These are phyloP conservation scores for Amphipoea lucens DNA, from an alignment of 2,888 invertebrate species.

Conservation along the genomic window DNA sequence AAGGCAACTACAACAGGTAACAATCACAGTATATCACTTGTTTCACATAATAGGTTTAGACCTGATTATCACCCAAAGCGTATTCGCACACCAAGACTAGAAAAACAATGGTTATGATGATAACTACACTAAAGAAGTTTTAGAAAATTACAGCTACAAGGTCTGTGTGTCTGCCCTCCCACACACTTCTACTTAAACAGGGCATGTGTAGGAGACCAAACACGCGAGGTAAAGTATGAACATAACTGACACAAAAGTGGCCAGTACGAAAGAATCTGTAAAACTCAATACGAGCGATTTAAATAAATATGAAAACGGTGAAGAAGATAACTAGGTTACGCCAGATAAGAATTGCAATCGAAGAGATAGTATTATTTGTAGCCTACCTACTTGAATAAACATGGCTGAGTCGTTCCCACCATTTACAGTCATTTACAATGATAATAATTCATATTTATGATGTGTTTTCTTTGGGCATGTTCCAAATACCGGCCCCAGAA, in stretches of 20 bases:
- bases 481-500: slow-evolving; percentile 34
- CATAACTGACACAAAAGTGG: background rate
- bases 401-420: slow-evolving; percentile 21
- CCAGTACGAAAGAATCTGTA: background rate
- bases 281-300: slow-evolving; percentile 9
- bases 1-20: background rate
- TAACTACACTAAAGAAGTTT: too few species aligned
- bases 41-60: background rate
- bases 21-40: background rate
- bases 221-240: background rate
- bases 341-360: slow-evolving; percentile 55
- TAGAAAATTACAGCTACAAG: background rate
- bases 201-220: background rate
- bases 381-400: slow-evolving; percentile 28
- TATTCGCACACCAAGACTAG: background rate
- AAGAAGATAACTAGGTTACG: slow-evolving; percentile 42
- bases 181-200: background rate
- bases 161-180: background rate
- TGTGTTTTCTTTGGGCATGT: slow-evolving; percentile 37
- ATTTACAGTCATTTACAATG: slow-evolving; percentile 29
- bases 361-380: slow-evolving; percentile 48
- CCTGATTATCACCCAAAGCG: background rate
- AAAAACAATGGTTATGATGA: too few species aligned
- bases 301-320: slow-evolving; percentile 26
- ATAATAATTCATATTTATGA: slow-evolving; percentile 45